phyloP scores from a whole-genome alignment of 2,113 vertebrate species.

The Anguilla japonica region DNA sequence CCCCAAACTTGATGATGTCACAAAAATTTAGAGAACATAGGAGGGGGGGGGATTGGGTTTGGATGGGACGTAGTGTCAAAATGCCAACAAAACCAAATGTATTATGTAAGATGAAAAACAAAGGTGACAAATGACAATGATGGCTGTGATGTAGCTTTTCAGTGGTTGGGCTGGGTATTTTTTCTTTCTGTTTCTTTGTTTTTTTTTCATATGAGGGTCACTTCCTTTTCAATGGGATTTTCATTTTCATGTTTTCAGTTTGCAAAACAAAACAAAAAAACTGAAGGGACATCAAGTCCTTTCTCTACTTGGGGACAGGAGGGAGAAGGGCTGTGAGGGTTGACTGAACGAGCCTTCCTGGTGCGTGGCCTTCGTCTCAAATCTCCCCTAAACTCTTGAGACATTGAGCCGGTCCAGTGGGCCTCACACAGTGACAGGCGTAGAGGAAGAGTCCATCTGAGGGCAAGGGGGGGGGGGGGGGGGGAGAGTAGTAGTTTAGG shows the following conservation, averaged over 20 bases:
- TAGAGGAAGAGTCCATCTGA: conserved; percentile 39
- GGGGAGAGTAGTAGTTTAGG: conserved; percentile 12
- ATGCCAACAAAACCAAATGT: background rate
- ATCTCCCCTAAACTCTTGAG: conserved; percentile 46
- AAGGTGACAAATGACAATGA: background rate
- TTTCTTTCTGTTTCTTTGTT: background rate
- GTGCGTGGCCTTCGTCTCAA: background rate
- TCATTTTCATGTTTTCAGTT: background rate
- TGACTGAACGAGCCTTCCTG: background rate
- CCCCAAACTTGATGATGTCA: too few species aligned
- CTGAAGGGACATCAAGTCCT: background rate
- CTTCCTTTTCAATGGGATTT: background rate
- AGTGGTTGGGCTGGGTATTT: background rate
- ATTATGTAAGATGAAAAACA: background rate
- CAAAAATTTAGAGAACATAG: too few species aligned
- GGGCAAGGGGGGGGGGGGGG: conserved; percentile 39
- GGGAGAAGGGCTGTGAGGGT: background rate
- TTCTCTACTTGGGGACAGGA: background rate
- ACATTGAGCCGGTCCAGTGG: conserved; percentile 51
- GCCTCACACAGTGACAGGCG: conserved; percentile 47
- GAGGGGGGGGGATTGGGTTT: background rate
- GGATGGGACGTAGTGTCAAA: background rate
- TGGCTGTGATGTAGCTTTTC: background rate
- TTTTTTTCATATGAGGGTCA: background rate
- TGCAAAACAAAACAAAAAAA: background rate